A percentile compares a stretch with the other conserved stretches of the same genome.
Conservation (phyloP, 2,797 vertebrate species). For the Podarcis siculus region DNA sequence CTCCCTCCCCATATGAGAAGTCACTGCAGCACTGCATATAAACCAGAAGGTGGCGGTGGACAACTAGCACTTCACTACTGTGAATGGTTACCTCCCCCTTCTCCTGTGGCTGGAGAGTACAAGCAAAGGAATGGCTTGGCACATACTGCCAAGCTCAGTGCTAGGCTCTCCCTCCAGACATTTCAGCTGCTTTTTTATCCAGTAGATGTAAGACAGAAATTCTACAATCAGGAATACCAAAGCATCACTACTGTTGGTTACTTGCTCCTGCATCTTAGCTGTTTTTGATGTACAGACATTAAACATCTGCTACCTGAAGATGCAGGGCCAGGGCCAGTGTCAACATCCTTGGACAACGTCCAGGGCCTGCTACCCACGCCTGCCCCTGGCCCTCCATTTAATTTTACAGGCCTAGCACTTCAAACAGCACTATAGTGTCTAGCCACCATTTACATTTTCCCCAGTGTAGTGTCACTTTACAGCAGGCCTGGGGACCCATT, state of each 20-base stretch:
- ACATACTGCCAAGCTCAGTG: neutral
- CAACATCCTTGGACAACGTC: neutral
- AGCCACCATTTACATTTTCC: neutral
- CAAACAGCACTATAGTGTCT: neutral
- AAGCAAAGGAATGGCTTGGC: neutral
- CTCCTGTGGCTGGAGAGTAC: neutral
- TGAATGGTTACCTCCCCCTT: neutral
- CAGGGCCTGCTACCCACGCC: neutral
- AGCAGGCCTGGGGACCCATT: neutral
- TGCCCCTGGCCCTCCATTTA: neutral
- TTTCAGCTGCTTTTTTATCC: neutral
- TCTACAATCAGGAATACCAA: neutral
- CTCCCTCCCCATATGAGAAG: neutral
- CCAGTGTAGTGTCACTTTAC: neutral
- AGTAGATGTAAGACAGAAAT: neutral
- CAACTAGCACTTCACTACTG: neutral
- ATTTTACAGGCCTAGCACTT: too few species aligned
- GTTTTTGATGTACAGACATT: neutral
- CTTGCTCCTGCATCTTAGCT: neutral
- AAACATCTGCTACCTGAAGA: neutral
- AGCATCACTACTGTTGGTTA: neutral
- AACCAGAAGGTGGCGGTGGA: slow-evolving; percentile 29
- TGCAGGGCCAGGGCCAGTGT: neutral
- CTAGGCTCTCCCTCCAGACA: neutral
- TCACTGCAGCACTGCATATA: neutral